Evolutionary conservation across 2,888 invertebrate species (phyloP), one percentile per base, ranked within the genome.

Genomic region (Drosophila nr. medialis): DNA sequence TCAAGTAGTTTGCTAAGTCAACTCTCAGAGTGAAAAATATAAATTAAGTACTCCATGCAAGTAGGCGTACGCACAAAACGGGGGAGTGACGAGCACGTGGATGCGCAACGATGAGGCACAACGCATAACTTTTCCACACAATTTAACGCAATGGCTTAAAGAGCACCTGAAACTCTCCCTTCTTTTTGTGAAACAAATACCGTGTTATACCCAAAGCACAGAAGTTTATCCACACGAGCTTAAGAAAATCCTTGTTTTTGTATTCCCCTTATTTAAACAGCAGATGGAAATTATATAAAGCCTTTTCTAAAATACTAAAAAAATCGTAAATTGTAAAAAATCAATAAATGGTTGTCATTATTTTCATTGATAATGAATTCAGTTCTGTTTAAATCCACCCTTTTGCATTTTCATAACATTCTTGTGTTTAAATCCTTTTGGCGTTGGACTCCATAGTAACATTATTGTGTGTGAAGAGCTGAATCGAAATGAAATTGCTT

Each of bases 1-100:
- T 88, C 67, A 88, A 88, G 83, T 77, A 88, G 86, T 86, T 83
- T 72, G 74, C 86, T 70, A 83, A 86, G 88, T 81, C 83, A 83
- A 83, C 83, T 83, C 76, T 53, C 62, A 50, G 56, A 70, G 62
- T 56, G 64, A 24, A 71, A 81, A 68, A 75, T 78, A 64, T 68
- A 71, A 75, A 66, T 18, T 59, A 63, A 71, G 60, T 64, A 70
- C 64, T 66, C 50, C 69, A 49, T 24, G 10, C 50, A 48, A 61
- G 61, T 59, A 69, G 65, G 61, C 72, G 50, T 50, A 30, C 49
- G 45, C 45, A 40, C 21, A 34, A 73, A 54, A 38, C 24, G 38
- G 11, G 5, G 13, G 15, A 4, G 30, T 18, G 32, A 40, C 32
- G 27, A 38, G 40, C 1, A 29, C 34, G n/a, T 18, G 27, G 40